Evolutionary conservation across 2,797 vertebrate genomes (phyloP).

Genomic region (Pterois miles): DNA sequence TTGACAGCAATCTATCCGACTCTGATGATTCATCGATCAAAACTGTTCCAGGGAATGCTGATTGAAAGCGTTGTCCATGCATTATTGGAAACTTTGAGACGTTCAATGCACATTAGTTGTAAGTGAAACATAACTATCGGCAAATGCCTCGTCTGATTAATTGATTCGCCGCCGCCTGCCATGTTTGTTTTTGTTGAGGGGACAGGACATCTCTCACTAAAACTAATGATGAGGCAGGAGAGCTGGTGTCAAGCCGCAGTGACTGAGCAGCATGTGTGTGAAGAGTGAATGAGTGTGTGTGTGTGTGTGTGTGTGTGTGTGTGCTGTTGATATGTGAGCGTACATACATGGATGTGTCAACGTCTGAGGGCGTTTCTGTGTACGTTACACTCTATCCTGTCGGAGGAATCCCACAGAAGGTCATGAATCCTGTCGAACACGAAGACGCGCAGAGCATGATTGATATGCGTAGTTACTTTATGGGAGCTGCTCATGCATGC

Average conservation of each 20-base stretch:
- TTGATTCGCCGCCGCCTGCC: slow-evolving; percentile 74
- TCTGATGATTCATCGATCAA: slow-evolving; percentile 72
- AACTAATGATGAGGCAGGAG: slow-evolving; percentile 75
- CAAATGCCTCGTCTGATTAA: slow-evolving; percentile 75
- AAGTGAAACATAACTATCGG: slow-evolving; percentile 82
- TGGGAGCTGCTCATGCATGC: slow-evolving; percentile 74
- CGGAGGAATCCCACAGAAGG: slow-evolving; percentile 63
- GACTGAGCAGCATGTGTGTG: slow-evolving; percentile 42
- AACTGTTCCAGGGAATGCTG: slow-evolving; percentile 35
- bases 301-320: slow-evolving; percentile 4
- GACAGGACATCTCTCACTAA: slow-evolving; percentile 76
- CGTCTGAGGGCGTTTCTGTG: slow-evolving; percentile 8
- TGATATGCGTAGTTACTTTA: slow-evolving; percentile 77
- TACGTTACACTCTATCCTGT: slow-evolving; percentile 43
- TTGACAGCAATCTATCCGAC: slow-evolving; percentile 67
- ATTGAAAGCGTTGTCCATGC: slow-evolving; percentile 69
- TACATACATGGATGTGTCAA: slow-evolving; percentile 6
- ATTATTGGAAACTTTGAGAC: slow-evolving; percentile 74
- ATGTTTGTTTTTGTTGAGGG: slow-evolving; percentile 79
- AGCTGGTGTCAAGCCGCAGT: slow-evolving; percentile 69
- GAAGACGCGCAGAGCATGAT: slow-evolving; percentile 60
- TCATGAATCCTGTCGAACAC: slow-evolving; percentile 60
- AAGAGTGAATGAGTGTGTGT: slow-evolving; percentile 15
- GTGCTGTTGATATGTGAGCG: slow-evolving; percentile 19
- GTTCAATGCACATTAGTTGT: slow-evolving; percentile 80